Evolutionary conservation across 2,113 vertebrate genomes (phyloP).

Genomic region (Calidris pygmaea): DNA sequence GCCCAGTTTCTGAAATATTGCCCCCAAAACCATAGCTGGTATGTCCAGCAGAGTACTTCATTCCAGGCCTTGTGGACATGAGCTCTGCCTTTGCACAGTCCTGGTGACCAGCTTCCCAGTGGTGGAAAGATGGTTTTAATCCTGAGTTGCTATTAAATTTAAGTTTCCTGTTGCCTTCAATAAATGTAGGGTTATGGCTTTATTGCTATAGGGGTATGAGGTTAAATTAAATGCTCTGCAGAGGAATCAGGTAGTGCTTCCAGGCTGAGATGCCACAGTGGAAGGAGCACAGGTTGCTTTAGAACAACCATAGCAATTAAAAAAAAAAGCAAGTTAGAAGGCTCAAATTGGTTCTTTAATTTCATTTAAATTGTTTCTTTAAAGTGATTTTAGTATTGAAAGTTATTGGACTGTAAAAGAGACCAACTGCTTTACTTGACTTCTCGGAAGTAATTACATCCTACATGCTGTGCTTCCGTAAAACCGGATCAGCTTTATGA

Average conservation of each 20-base stretch:
- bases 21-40: accelerated
- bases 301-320: not conserved
- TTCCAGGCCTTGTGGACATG: not conserved
- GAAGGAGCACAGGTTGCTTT: not conserved
- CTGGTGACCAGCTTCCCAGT: not conserved
- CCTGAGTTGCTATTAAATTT: not conserved
- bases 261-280: not conserved
- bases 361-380: constrained; percentile 35
- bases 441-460: constrained; percentile 24
- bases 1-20: not conserved
- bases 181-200: not conserved
- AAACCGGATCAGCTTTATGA: not conserved
- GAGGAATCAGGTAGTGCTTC: not conserved
- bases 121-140: not conserved
- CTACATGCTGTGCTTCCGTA: constrained; percentile 14
- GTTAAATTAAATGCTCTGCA: not conserved
- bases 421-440: constrained; percentile 14
- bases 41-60: not conserved
- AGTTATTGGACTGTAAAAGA: constrained; percentile 48
- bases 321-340: not conserved
- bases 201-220: not conserved
- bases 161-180: not conserved
- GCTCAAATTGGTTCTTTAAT: not conserved
- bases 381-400: constrained; percentile 38
- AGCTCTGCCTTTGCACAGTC: not conserved